These are phyloP conservation scores for Drosophila burlai DNA, from an alignment of 1,140 invertebrate species.

Conservation along the genomic window DNA sequence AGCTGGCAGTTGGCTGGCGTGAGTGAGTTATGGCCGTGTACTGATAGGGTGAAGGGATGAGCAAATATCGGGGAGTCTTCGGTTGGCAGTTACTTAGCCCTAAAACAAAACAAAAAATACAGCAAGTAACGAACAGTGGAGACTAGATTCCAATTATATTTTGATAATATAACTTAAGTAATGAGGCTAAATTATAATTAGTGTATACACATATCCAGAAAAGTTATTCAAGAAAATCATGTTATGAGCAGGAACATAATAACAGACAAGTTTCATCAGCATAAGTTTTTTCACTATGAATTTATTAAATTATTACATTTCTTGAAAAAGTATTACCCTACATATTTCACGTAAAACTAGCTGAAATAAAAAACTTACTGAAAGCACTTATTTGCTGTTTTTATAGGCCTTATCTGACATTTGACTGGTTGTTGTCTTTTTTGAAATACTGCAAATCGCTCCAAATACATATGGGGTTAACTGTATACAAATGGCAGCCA, in stretches of 20 bases:
- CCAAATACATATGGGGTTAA: neutral
- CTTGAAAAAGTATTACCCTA: neutral
- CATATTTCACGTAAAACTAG: neutral
- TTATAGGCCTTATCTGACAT: neutral
- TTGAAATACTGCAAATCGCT: constrained; percentile 4
- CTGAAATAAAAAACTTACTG: neutral
- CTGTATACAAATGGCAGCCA: constrained; percentile 34
- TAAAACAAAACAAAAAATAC: constrained; percentile 2
- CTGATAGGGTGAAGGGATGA: constrained; percentile 21
- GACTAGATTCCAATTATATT: neutral
- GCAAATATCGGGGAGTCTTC: constrained; percentile 11
- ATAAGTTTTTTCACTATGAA: neutral
- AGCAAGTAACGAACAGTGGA: constrained; percentile 4
- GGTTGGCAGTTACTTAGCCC: constrained; percentile 24
- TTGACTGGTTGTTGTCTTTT: constrained; percentile 2
- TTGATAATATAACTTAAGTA: too few relatives aligned
- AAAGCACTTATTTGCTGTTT: neutral
- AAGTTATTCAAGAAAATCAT: too few relatives aligned
- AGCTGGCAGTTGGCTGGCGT: constrained; percentile 42
- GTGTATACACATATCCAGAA: neutral
- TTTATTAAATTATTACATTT: neutral
- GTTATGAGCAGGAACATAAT: too few relatives aligned
- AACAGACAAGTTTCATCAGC: neutral
- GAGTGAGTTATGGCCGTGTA: constrained; percentile 46
- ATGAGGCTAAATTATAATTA: neutral